Evolutionary conservation across 2,797 vertebrate genomes (phyloP).

Genomic region (Esox lucius): DNA sequence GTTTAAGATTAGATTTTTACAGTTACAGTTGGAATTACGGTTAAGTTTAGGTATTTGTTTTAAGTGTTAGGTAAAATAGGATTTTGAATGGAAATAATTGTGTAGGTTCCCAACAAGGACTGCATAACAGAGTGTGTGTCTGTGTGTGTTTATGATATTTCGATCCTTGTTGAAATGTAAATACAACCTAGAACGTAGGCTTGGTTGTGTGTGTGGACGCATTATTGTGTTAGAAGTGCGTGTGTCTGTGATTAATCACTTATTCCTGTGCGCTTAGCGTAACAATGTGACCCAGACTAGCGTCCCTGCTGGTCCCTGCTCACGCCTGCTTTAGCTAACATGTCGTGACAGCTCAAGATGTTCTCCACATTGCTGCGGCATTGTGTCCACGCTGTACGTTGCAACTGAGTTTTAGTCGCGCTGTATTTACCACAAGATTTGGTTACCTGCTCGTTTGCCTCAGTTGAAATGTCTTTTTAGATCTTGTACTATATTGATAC

Average conservation of each 20-base stretch:
- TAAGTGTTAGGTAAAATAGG: too few species aligned
- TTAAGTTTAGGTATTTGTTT: too few species aligned
- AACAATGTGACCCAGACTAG: constrained; percentile 48
- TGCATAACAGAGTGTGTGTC: background rate
- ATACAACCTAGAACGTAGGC: background rate
- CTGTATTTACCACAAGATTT: constrained; percentile 36
- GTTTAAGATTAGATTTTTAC: too few species aligned
- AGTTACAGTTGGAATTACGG: too few species aligned
- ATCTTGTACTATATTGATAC: background rate
- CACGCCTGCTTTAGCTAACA: constrained; percentile 62
- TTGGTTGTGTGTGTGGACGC: background rate
- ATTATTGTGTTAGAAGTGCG: background rate
- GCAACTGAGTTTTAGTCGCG: constrained; percentile 42
- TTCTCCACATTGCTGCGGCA: constrained; percentile 50
- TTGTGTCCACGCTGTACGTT: constrained; percentile 53
- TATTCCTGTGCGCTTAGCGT: constrained; percentile 18
- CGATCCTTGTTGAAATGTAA: background rate
- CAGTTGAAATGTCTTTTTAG: background rate
- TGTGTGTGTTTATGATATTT: too few species aligned
- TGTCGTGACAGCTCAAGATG: constrained; percentile 68
- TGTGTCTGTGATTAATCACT: constrained; percentile 14
- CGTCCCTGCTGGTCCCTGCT: constrained; percentile 37
- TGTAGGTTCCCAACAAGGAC: too few species aligned
- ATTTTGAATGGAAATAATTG: too few species aligned
- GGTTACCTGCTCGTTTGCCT: constrained; percentile 9